Conservation (phyloP, 2,113 vertebrate species). For the Festucalex cinctus region DNA sequence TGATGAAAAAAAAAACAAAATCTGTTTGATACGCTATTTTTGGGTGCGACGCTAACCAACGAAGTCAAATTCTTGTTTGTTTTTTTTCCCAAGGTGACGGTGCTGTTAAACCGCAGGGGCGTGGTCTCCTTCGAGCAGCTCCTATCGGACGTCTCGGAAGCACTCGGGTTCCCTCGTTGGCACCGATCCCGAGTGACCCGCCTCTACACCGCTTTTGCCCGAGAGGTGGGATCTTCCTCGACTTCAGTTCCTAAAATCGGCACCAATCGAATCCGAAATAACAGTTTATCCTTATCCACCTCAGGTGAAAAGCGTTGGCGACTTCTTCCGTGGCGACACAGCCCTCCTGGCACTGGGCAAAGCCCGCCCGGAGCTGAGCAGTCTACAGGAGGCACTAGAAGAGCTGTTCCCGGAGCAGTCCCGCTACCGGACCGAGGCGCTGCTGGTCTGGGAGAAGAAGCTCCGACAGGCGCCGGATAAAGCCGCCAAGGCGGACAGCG, state of each 20-base stretch:
- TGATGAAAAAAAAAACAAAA: too few relatives aligned
- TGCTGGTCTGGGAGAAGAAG: conserved; percentile 74
- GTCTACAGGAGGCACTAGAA: conserved; percentile 79
- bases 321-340: conserved; percentile 87
- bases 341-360: conserved; percentile 86
- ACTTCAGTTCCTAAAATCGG: too few relatives aligned
- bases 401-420: conserved; percentile 82
- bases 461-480: conserved; percentile 70
- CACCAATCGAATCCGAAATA: not conserved
- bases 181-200: conserved; percentile 85
- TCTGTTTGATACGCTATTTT: too few relatives aligned
- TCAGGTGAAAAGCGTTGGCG: conserved; percentile 76
- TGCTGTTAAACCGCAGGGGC: conserved; percentile 87
- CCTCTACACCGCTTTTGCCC: conserved; percentile 81
- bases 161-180: conserved; percentile 88
- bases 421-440: conserved; percentile 62
- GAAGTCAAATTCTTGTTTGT: too few relatives aligned
- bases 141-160: conserved; percentile 87
- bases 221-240: conserved; percentile 54
- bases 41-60: too few relatives aligned
- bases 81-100: conserved; percentile 50
- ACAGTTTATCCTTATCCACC: not conserved
- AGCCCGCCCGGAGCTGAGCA: conserved; percentile 77
- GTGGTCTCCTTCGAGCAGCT: conserved; percentile 91
- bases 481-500: conserved; percentile 74